Evolutionary conservation across 1,140 invertebrate genomes (phyloP).

Genomic region (Hydropsyche tenuis): DNA sequence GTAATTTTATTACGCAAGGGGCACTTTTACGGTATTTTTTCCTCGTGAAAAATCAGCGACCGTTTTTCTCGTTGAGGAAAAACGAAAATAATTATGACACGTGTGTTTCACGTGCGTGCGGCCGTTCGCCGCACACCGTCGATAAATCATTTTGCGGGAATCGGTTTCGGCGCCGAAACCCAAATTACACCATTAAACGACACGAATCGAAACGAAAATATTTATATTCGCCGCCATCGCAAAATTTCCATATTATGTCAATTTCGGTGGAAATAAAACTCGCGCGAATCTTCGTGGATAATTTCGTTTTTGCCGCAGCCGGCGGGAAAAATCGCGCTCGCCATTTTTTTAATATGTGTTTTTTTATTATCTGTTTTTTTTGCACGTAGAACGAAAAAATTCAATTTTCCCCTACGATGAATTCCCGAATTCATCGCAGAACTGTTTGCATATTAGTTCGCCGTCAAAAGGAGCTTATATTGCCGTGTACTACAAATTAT

Average conservation of each 20-base stretch:
- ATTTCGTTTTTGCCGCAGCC: constrained; percentile 11
- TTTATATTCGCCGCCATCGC: not conserved
- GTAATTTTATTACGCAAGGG: constrained; percentile 12
- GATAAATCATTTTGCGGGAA: constrained; percentile 28
- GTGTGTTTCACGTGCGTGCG: not conserved
- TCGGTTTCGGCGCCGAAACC: constrained; percentile 23
- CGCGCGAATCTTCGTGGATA: constrained; percentile 8
- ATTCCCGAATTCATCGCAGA: no score
- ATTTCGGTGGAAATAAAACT: constrained; percentile 20
- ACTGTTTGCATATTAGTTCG: no score
- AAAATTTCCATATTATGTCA: constrained; percentile 28
- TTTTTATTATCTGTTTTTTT: no score
- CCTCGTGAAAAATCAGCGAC: not conserved
- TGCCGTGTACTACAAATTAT: no score
- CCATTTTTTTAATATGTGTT: no score
- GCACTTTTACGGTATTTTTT: not conserved
- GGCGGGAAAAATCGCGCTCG: not conserved
- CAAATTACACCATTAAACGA: constrained; percentile 31
- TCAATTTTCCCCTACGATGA: no score
- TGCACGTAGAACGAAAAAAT: no score
- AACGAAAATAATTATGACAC: constrained; percentile 25
- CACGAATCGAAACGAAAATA: constrained; percentile 13
- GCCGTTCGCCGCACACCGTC: not conserved
- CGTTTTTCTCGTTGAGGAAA: no score
- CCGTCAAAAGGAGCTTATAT: no score